Base-by-base conservation (phyloP, 2,888 invertebrate genomes). In the Holacanthella duospinosa region DNA sequence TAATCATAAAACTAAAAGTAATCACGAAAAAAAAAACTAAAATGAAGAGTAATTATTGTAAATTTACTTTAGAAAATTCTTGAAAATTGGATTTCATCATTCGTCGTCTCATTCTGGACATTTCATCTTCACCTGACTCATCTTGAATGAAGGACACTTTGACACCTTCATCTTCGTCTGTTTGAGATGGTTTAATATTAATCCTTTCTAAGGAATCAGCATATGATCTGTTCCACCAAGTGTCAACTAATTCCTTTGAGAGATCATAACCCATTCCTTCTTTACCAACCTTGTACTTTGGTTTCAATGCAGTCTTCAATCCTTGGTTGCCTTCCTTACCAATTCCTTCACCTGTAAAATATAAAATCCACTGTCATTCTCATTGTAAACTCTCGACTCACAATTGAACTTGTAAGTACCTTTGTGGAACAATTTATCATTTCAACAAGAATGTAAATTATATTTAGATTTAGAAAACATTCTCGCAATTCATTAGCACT, bases 271-370 rank as follows among this genome's bases (percentile, higher is more conserved):
- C 93, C 26, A 94, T 76, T 0, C 91, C 91, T 0, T 83, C 77
- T 16, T 81, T 86, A 74, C 93, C 89, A 65, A 88, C 85, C 76
- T 93, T 93, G 9, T 89, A 75, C 75, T 84, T 86, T 0, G 90
- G 87, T 76, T 86, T 89, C 1, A 93, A 74, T 0, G 93, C 84
- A 67, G 85, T 81, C 0, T 82, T 79, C 63, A 91, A 90, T 4
- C 93, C 93, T 60, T 68, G 64, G 76, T 83, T 81, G 75, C 86
- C 88, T 70, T 86, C 78, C 75, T 86, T 88, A 9, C 93, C 93
- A 1, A 93, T 81, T 0, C 93, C 93, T 79, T 86, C 85, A 1
- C 89, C 91, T 90, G 36, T 36, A 6, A 36, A 36, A 9, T 36
- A n/a, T n/a, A n/a, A n/a, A n/a, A n/a, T n/a, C n/a, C n/a, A n/a